phyloP scores from a whole-genome alignment of 1,140 invertebrate species.

The Drosophila insularis region DNA sequence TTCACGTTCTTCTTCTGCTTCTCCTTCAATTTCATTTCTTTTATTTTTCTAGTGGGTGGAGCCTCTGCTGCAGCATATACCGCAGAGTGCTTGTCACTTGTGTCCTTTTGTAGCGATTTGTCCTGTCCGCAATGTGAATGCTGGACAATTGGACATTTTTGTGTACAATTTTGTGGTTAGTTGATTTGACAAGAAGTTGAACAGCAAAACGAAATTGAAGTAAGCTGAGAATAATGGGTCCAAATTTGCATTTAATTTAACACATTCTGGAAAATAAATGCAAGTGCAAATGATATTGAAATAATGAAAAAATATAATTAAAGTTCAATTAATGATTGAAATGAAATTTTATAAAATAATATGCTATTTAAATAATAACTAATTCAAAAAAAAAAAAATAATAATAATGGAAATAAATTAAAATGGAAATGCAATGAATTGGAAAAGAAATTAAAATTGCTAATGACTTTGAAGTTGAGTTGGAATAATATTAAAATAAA shows the following conservation, averaged over 20 bases:
- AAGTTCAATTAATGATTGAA: not conserved
- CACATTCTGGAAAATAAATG: not conserved
- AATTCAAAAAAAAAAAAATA: too few relatives aligned
- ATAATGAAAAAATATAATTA: not conserved
- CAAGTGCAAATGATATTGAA: not conserved
- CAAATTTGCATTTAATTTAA: not conserved
- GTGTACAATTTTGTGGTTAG: conserved; percentile 8
- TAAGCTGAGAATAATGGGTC: not conserved
- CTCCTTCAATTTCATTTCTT: not conserved
- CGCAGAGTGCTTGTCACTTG: not conserved
- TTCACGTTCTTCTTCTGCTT: not conserved
- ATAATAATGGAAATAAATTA: too few relatives aligned
- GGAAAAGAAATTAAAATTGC: not conserved
- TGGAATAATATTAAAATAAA: not conserved
- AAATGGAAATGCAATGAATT: not conserved
- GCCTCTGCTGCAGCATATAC: not conserved
- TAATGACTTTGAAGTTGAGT: not conserved
- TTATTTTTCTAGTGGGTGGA: not conserved
- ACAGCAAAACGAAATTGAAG: not conserved
- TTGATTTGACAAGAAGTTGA: conserved; percentile 10
- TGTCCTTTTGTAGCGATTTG: conserved; percentile 7
- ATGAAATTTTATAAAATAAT: not conserved
- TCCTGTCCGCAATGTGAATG: not conserved
- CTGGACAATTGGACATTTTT: conserved; percentile 6
- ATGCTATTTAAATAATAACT: too few relatives aligned